phyloP scores from a whole-genome alignment of 2,113 vertebrate species.

The Mungos mungo region DNA sequence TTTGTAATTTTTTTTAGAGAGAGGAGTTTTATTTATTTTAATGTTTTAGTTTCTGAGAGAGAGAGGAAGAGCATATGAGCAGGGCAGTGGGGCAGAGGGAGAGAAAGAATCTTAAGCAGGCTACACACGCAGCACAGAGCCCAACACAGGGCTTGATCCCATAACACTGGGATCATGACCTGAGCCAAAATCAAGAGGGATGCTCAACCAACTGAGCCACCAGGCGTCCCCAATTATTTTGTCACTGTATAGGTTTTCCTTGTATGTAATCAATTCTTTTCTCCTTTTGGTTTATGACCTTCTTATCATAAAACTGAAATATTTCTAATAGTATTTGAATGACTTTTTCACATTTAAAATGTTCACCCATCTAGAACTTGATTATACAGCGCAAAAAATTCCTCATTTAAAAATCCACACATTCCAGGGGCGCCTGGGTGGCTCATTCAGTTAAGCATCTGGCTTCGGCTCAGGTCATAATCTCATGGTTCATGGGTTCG shows the following conservation, averaged over 20 bases:
- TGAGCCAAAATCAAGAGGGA: too few relatives aligned
- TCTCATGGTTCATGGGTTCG: too few relatives aligned
- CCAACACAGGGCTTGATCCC: neutral
- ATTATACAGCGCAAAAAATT: neutral
- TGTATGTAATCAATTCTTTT: neutral
- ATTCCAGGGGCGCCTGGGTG: neutral
- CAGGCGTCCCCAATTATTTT: neutral
- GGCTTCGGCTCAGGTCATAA: too few relatives aligned
- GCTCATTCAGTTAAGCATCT: too few relatives aligned
- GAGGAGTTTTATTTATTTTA: too few relatives aligned
- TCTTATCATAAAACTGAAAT: neutral
- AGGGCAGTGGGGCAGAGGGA: too few relatives aligned
- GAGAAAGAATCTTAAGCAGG: too few relatives aligned
- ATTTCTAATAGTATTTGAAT: neutral
- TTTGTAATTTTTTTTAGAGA: neutral
- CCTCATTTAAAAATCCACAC: neutral
- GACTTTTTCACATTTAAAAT: constrained; percentile 2
- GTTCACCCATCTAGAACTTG: neutral
- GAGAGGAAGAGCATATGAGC: too few relatives aligned
- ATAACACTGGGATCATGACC: too few relatives aligned
- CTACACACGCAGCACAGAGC: too few relatives aligned
- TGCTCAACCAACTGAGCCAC: too few relatives aligned
- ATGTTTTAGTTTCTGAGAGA: too few relatives aligned
- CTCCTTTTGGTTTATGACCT: neutral
- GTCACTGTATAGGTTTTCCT: neutral